Conservation (phyloP, 2,888 invertebrate species). For the Euclidia mi region DNA sequence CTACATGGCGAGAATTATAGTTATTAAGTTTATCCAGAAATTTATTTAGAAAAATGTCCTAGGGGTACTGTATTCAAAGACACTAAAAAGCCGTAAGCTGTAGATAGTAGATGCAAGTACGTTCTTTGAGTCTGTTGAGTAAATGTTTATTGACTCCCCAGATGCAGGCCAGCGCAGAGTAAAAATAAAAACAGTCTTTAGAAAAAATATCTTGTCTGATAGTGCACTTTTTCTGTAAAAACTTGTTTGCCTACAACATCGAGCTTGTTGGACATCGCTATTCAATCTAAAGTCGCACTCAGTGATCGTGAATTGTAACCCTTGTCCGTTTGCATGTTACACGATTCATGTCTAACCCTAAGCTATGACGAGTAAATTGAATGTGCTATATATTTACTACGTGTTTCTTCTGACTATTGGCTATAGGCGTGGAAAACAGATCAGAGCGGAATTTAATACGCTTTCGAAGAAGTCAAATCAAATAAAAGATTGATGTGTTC, state of each 20-base stretch:
- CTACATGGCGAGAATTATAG: no score
- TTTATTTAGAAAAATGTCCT: no score
- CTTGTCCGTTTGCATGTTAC: constrained; percentile 11
- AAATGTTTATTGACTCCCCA: no score
- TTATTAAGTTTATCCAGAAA: no score
- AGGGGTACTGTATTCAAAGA: no score
- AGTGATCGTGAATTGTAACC: constrained; percentile 33
- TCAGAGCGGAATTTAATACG: constrained; percentile 2
- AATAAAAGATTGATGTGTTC: constrained; percentile 1
- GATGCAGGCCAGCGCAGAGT: no score
- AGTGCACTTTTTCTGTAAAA: not conserved
- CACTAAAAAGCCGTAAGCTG: no score
- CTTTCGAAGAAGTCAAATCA: constrained; percentile 5
- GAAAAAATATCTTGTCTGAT: no score
- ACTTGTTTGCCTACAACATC: not conserved
- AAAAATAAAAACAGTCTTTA: no score
- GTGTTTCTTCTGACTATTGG: constrained; percentile 2
- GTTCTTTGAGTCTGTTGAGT: no score
- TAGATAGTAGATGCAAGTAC: no score
- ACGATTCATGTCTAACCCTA: constrained; percentile 43
- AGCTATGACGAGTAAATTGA: constrained; percentile 54
- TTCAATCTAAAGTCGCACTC: constrained; percentile 39
- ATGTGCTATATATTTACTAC: constrained; percentile 34
- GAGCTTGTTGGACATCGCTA: not conserved
- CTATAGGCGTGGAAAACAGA: constrained; percentile 1